These are phyloP conservation scores for Troides oblongomaculatus DNA, from an alignment of 2,888 invertebrate genomes.

Conservation along the genomic window DNA sequence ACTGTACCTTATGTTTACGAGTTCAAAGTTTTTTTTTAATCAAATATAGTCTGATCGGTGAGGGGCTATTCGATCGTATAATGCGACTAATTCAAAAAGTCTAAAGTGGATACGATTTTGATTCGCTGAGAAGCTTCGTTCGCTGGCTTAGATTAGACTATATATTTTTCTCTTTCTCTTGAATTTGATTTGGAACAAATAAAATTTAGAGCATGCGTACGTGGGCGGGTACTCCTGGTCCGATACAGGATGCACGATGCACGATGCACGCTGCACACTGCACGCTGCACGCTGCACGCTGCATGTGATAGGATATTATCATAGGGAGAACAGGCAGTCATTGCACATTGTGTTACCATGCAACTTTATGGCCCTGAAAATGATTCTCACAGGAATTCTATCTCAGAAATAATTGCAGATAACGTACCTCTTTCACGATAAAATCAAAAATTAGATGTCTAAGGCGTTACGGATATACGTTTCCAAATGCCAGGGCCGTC, in stretches of 20 bases:
- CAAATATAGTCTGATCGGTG: constrained; percentile 34
- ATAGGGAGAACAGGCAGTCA: neutral
- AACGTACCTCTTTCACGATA: neutral
- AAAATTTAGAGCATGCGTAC: constrained; percentile 46
- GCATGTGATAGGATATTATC: no score
- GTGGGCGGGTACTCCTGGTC: constrained; percentile 38
- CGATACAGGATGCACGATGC: neutral
- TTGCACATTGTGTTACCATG: neutral
- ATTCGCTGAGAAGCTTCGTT: constrained; percentile 41
- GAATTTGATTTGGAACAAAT: constrained; percentile 45
- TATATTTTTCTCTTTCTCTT: constrained; percentile 50
- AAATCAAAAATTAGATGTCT: neutral
- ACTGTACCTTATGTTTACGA: constrained; percentile 28
- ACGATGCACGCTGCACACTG: no score
- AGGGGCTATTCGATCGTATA: constrained; percentile 62
- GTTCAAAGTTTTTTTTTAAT: constrained; percentile 36
- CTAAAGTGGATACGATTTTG: constrained; percentile 37
- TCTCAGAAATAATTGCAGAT: neutral
- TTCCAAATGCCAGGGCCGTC: constrained; percentile 23
- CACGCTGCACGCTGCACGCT: no score
- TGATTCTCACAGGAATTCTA: neutral
- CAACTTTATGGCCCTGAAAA: neutral
- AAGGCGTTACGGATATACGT: neutral
- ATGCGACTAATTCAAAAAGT: constrained; percentile 56
- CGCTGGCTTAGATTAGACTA: constrained; percentile 46